Percentiles rank a stretch among this genome's conserved stretches.
Evolutionary conservation across 2,113 vertebrate genomes (phyloP).

Genomic region (Nettapus auritus): DNA sequence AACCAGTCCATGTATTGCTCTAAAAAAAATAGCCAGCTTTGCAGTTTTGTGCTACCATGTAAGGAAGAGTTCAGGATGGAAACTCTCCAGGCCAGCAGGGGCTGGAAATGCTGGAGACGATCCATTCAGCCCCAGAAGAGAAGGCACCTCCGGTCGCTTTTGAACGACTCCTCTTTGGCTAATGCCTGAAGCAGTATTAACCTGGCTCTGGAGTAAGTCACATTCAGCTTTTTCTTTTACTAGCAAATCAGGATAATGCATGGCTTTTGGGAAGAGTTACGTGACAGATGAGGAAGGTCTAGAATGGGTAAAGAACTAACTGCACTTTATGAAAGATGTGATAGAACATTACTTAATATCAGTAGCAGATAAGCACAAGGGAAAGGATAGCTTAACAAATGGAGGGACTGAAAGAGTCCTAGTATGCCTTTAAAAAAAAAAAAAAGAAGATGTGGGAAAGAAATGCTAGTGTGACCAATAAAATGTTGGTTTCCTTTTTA

Average conservation of each 20-base stretch:
- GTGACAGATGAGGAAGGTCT: background rate
- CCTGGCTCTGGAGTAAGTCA: slow-evolving; percentile 28
- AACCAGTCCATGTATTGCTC: slow-evolving; percentile 40
- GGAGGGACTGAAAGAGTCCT: background rate
- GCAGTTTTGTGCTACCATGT: slow-evolving; percentile 36
- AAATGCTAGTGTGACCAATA: slow-evolving; percentile 38
- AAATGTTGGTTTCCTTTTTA: slow-evolving; percentile 1
- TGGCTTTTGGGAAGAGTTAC: slow-evolving; percentile 11
- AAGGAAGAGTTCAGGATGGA: slow-evolving; percentile 41
- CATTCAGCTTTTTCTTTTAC: slow-evolving; percentile 13
- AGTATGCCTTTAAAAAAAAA: background rate
- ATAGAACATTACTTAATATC: background rate
- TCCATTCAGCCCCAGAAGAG: slow-evolving; percentile 61
- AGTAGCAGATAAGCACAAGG: slow-evolving; percentile 14
- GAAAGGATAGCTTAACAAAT: slow-evolving; percentile 15
- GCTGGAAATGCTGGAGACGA: slow-evolving; percentile 58
- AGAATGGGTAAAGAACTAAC: slow-evolving; percentile 1
- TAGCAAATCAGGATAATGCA: slow-evolving; percentile 11
- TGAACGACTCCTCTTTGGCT: slow-evolving; percentile 74
- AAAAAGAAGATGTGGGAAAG: background rate
- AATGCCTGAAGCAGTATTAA: slow-evolving; percentile 64
- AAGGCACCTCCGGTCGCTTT: slow-evolving; percentile 74
- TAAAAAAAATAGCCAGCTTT: slow-evolving; percentile 30
- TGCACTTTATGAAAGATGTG: background rate
- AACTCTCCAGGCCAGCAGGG: slow-evolving; percentile 53